A percentile compares a stretch with the other conserved stretches of the same genome.
phyloP scores from a whole-genome alignment of 2,888 invertebrate genomes.

The Idaea aversata region DNA sequence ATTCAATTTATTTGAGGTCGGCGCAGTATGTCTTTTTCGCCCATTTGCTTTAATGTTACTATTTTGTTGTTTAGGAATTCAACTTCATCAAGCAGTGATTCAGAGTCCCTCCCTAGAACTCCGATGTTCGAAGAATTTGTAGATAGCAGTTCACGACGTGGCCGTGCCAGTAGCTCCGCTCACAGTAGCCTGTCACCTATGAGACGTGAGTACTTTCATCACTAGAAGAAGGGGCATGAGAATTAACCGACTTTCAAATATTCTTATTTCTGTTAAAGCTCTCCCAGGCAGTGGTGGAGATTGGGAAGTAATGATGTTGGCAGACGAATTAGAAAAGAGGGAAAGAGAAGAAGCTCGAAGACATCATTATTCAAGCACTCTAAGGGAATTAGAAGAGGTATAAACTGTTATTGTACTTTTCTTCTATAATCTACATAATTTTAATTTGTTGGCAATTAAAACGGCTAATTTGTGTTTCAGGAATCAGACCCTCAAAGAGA shows the following conservation, averaged over 20 bases:
- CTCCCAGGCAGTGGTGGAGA: conserved; percentile 76
- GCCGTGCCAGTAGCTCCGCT: conserved; percentile 48
- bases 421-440: background rate
- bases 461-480: conserved; percentile 31
- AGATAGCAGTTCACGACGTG: conserved; percentile 47
- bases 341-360: conserved; percentile 67
- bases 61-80: conserved; percentile 46
- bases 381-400: conserved; percentile 73
- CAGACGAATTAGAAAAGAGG: conserved; percentile 84
- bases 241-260: background rate
- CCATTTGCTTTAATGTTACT: background rate
- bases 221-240: background rate
- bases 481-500: conserved; percentile 71
- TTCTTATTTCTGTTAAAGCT: conserved; percentile 22
- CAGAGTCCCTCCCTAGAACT: conserved; percentile 70
- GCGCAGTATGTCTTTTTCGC: too few relatives aligned
- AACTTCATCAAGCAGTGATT: conserved; percentile 71
- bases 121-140: conserved; percentile 75
- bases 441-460: background rate
- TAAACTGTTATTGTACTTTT: conserved; percentile 6
- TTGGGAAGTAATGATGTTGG: conserved; percentile 90
- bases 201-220: conserved; percentile 42
- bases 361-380: conserved; percentile 59
- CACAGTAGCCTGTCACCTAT: conserved; percentile 60
- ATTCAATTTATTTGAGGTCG: too few relatives aligned